Base-by-base conservation (phyloP, 2,888 invertebrate species). In the Pimpla rufipes region DNA sequence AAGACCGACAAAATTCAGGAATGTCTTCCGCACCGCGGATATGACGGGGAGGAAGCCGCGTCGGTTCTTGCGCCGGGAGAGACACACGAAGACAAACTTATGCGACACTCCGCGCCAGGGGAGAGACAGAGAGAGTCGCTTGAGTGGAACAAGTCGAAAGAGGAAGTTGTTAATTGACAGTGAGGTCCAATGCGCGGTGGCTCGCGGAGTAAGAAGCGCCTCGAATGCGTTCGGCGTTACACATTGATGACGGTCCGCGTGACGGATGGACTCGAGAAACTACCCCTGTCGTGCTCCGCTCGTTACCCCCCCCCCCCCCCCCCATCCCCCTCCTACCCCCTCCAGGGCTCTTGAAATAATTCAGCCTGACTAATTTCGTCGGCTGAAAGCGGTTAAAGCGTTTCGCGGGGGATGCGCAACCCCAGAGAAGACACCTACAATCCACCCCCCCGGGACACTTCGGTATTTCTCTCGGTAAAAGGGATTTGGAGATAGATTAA, bases 341-440 rank as follows among this genome's bases (percentile, higher is more conserved):
- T 5, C 3, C 29, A 29, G 50, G 16, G 37, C 47, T 13, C n/a
- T 23, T 35, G 66, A 73, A 78, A 84, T 84, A 52, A 84, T 81
- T 81, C 57, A 80, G 13, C 18, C 40, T 35, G 62, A 57, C 74
- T 74, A 57, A 78, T 74, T 62, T 52, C 57, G 64, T 47, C 16
- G 64, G 29, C 40, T 16, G 18, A 11, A 42, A 3, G 13, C 55
- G 11, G 55, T 55, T 55, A 23, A 55, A 18, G 62, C 3, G 62
- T 18, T 62, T n/a, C n/a, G n/a, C n/a, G 18, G 4, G 16, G n/a
- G 7, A 16, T 18, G 37, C 8, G 5, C 11, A 13, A 7, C 0
- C 37, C 18, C 8, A 18, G 37, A 52, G 52, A 74, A 67, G 67
- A 67, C 68, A 37, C 62, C 62, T n/a, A 62, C 62, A 18, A 37